Conservation (phyloP, 1,140 invertebrate species). For the Teleopsis dalmanni region DNA sequence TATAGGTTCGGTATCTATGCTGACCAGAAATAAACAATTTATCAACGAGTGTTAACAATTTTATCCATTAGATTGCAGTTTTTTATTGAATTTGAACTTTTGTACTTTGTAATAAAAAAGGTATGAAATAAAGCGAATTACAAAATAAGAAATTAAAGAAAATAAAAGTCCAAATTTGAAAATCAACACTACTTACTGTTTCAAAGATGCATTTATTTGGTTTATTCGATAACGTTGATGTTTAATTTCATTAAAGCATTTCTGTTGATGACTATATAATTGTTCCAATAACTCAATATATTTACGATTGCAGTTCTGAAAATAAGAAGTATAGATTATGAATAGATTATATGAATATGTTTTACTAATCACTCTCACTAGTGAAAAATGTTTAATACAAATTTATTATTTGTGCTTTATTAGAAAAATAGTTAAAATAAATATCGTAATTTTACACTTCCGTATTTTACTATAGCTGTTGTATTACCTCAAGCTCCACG, state of each 20-base stretch:
- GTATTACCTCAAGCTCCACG: slow-evolving; percentile 55
- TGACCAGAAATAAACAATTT: too few relatives aligned
- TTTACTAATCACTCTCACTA: too few relatives aligned
- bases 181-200: slow-evolving; percentile 53
- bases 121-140: background rate
- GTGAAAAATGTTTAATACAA: background rate
- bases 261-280: slow-evolving; percentile 71
- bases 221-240: slow-evolving; percentile 86
- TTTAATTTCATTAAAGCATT: slow-evolving; percentile 78
- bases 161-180: background rate
- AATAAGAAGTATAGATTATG: slow-evolving; percentile 3
- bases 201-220: slow-evolving; percentile 68
- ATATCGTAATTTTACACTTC: slow-evolving; percentile 9
- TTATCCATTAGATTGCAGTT: too few relatives aligned
- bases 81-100: too few relatives aligned
- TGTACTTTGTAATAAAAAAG: background rate
- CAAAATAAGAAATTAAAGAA: background rate
- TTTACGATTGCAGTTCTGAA: slow-evolving; percentile 62
- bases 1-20: too few relatives aligned
- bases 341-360: too few relatives aligned
- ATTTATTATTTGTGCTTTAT: background rate
- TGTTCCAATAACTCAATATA: slow-evolving; percentile 80
- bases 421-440: background rate
- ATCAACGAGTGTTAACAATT: too few relatives aligned
- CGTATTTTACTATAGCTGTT: too few relatives aligned